phyloP scores from a whole-genome alignment of 2,888 invertebrate genomes.

The Dasysyrphus albostriatus region DNA sequence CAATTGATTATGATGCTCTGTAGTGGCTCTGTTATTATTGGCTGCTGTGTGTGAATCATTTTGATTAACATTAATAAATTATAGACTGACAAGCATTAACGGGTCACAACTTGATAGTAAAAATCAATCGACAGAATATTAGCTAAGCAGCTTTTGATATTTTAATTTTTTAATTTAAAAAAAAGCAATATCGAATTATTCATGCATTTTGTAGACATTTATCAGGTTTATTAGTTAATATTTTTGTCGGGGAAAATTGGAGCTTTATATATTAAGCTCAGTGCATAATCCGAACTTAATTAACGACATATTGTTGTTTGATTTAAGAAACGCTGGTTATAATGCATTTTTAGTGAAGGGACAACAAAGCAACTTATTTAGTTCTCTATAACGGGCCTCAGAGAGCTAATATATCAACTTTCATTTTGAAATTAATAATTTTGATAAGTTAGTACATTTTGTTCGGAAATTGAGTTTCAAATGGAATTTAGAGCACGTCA shows the following conservation, averaged over 20 bases:
- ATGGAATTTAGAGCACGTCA: neutral
- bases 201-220: constrained; percentile 24
- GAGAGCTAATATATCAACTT: neutral
- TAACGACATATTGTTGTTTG: constrained; percentile 28
- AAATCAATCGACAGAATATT: constrained; percentile 44
- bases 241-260: neutral
- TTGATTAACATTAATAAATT: constrained; percentile 70
- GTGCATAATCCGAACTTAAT: constrained; percentile 51
- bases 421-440: neutral
- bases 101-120: constrained; percentile 52
- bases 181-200: constrained; percentile 26
- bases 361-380: neutral
- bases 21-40: neutral
- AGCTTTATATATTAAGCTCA: constrained; percentile 47
- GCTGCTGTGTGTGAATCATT: constrained; percentile 66
- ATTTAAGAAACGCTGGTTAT: neutral
- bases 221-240: constrained; percentile 31
- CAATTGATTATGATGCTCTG: constrained; percentile 60
- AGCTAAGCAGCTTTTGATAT: constrained; percentile 22
- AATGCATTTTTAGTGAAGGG: constrained; percentile 10
- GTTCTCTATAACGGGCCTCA: neutral
- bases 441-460: neutral
- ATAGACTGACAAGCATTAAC: constrained; percentile 37
- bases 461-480: neutral
- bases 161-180: constrained; percentile 2